Evolutionary conservation across 2,113 vertebrate species (phyloP).

Genomic region (Mesoclemmys tuberculata): DNA sequence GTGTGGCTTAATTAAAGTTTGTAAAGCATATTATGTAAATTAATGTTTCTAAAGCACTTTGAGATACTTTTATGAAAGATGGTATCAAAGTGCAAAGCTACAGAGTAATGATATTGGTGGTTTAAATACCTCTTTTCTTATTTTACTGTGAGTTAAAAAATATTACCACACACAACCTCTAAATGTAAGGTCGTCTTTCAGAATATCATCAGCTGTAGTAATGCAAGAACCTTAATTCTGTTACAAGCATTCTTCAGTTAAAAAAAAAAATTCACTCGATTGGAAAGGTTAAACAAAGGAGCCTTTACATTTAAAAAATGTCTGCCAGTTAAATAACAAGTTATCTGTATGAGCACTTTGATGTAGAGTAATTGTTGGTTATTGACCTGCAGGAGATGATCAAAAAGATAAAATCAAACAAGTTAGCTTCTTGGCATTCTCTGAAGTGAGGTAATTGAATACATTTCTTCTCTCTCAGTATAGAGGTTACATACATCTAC

Average conservation of each 20-base stretch:
- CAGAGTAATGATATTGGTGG: background rate
- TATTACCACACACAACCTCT: background rate
- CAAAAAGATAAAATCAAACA: conserved; percentile 43
- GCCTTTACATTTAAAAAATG: conserved; percentile 27
- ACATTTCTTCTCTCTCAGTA: conserved; percentile 22
- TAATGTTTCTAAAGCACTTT: background rate
- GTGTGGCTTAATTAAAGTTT: background rate
- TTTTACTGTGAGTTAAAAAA: background rate
- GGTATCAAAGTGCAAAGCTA: background rate
- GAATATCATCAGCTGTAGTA: background rate
- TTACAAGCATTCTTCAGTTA: background rate
- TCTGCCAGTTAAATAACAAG: conserved; percentile 30
- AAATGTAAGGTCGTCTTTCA: background rate
- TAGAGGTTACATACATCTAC: background rate
- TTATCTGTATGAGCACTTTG: conserved; percentile 32
- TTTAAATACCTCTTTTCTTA: background rate
- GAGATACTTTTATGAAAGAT: background rate
- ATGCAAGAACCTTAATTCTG: background rate
- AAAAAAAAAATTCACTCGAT: background rate
- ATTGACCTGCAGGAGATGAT: conserved; percentile 45
- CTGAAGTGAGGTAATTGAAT: background rate
- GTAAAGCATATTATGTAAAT: background rate
- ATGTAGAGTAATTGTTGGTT: conserved; percentile 51
- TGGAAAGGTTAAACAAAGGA: conserved; percentile 32
- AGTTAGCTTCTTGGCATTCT: conserved; percentile 20